Base-by-base conservation (phyloP, 2,113 vertebrate genomes). In the Leptobrachium ailaonicum region DNA sequence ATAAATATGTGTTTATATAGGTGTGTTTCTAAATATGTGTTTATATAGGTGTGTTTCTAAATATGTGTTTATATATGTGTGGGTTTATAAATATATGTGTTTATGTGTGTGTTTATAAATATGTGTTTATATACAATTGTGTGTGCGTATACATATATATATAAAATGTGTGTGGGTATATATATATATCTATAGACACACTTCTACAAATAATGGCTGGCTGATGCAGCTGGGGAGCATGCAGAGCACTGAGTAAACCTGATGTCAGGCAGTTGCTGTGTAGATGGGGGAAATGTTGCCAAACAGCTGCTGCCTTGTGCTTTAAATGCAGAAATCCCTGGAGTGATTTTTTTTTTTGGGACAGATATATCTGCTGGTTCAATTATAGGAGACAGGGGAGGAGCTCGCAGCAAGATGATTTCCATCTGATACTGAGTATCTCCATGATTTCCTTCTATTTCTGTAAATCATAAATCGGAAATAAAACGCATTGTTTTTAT, bases 241-340 rank as follows among this genome's bases (percentile, higher is more conserved):
- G 83, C 83, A 84, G 83, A 83, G 85, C 82, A 87, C 83, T 86
- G 67, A 82, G 40, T 82, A 87, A 88, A 87, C 84, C 82, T 84
- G 87, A 89, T 85, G 82, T 85, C 85, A 80, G 83, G 76, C 85
- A 85, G 86, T 87, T 90, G 83, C 83, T 86, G 84, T 87, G 82
- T 81, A 87, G 80, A 85, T 41, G 85, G 85, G 82, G 83, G 84
- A 87, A 83, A 84, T 88, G 86, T 90, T 90, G 89, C 86, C 88
- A 89, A 89, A 89, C 89, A 90, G 89, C 89, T 91, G 88, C 88
- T 86, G 86, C 87, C 89, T 90, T 91, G 88, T 90, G 86, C 82
- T 86, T 87, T 82, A 84, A 83, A 85, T 82, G 87, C 84, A 73
- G 78, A 88, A 83, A 85, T 90, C 89, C 84, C 85, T 58, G 82